phyloP scores from a whole-genome alignment of 2,797 vertebrate species.

The Poecilia velifera region DNA sequence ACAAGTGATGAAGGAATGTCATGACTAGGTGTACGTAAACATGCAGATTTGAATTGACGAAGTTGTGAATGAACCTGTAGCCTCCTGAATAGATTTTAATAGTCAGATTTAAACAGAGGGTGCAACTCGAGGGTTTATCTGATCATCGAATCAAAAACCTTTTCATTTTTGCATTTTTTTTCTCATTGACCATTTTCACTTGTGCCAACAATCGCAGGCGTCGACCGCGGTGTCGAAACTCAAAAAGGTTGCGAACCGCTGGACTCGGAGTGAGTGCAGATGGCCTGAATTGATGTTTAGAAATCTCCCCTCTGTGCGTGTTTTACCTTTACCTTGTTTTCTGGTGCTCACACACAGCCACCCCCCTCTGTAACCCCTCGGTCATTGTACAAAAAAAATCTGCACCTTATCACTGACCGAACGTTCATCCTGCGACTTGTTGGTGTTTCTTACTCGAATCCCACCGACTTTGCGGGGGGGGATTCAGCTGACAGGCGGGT shows the following conservation, averaged over 20 bases:
- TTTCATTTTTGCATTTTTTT: not conserved
- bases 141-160: not conserved
- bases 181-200: not conserved
- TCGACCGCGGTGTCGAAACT: not conserved
- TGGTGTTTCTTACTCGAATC: conserved; percentile 30
- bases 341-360: conserved; percentile 31
- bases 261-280: conserved; percentile 42
- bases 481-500: conserved; percentile 45
- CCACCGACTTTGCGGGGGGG: conserved; percentile 16
- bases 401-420: conserved; percentile 34
- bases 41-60: not conserved
- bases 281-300: conserved; percentile 54
- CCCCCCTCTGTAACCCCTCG: conserved; percentile 30
- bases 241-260: not conserved
- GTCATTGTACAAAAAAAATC: conserved; percentile 25
- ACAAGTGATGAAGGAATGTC: not conserved
- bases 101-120: not conserved
- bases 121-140: not conserved
- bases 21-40: not conserved
- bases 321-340: conserved; percentile 40
- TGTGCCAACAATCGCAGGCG: conserved; percentile 1
- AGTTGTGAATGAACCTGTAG: conserved; percentile 1
- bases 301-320: conserved; percentile 30
- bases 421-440: conserved; percentile 14
- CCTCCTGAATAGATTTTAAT: not conserved